Base-by-base conservation (phyloP, 2,113 vertebrate genomes). In the Gymnogyps californianus region DNA sequence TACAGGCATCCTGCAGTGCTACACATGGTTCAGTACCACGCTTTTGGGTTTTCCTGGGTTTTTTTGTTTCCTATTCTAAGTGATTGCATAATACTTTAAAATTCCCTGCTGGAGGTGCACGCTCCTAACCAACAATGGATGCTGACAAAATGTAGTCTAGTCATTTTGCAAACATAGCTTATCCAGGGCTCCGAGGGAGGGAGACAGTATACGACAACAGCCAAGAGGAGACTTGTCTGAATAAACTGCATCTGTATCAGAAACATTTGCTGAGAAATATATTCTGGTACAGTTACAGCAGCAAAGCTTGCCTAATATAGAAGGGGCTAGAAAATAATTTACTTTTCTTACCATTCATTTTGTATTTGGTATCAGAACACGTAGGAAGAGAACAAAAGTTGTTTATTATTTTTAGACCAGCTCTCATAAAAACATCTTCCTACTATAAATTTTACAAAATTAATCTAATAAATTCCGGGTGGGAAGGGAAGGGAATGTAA, bases 11-110 rank as follows among this genome's bases (percentile, higher is more conserved):
- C 58, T 11, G 22, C 16, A 17, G 10, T 5, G n/a, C 42, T 72
- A n/a, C 44, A 49, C 17, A 10, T 1, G 1, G 14, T 3, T 47
- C 51, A 6, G 18, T 0, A 10, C 0, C 46, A 16, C 1, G 13
- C 44, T 26, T 34, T 11, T 1, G 16, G 57, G 16, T 9, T 64
- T 69, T 25, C 25, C 13, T 13, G 31, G 26, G 4, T 3, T 15
- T 88, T 88, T 92, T 22, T 79, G 15, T 24, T 54, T 89, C 74
- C 75, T 79, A 1, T 12, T 78, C 72, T n/a, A 65, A 44, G 14
- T 2, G 29, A 59, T 3, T 42, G 31, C 12, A 1, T 4, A 34
- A 17, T 8, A 22, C 5, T 90, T 61, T 14, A 10, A 19, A 47
- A 72, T 18, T 44, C 49, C 62, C 24, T 11, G 46, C 31, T 71